Evolutionary conservation across 2,113 vertebrate genomes (phyloP), one percentile per base, ranked within the genome.

Genomic region (Sinocyclocheilus anshuiensis): DNA sequence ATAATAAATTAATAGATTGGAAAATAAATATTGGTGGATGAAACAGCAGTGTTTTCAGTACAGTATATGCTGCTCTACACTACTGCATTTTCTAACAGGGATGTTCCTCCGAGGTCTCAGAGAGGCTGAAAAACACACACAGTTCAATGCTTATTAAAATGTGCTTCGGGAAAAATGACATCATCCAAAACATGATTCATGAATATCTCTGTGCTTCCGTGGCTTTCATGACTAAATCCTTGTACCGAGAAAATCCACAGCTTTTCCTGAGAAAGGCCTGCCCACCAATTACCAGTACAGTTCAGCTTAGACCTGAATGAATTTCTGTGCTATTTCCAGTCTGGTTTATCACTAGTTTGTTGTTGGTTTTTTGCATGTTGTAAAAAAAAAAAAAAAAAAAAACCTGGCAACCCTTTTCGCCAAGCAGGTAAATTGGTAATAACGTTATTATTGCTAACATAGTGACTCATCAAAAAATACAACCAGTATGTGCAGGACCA

Each of bases 151-250:
- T 36, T 63, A 75, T 85, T 48, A 6, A 50, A 33, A 65, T 67
- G 29, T 29, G 74, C 83, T 63, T 59, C 5, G 55, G 83, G 83
- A 61, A 26, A 84, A 26, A 55, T 84, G 2, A 39, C 55, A 75
- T 74, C 42, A 63, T 53, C 20, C n/a, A 55, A 45, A 42, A 50
- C 59, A 77, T 85, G 83, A 85, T 18, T 77, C 83, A 77, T 26
- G 5, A 76, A 29, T 77, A 48, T 53, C 57, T 55, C 26, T 48
- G 57, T 36, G 24, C 57, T 50, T 76, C 36, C 12, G 15, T 65
- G 57, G 76, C 74, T 77, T 67, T 65, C 48, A 65, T 76, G 57
- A 48, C 72, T 61, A 85, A 84, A 76, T 77, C 59, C 83, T 63
- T 45, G 36, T 29, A 76, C 18, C 22, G 22, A 61, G 36, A 76